Percentiles rank a stretch among this genome's conserved stretches.
These are phyloP conservation scores for Cephalotes varians DNA, from an alignment of 2,888 invertebrate genomes.

Conservation along the genomic window DNA sequence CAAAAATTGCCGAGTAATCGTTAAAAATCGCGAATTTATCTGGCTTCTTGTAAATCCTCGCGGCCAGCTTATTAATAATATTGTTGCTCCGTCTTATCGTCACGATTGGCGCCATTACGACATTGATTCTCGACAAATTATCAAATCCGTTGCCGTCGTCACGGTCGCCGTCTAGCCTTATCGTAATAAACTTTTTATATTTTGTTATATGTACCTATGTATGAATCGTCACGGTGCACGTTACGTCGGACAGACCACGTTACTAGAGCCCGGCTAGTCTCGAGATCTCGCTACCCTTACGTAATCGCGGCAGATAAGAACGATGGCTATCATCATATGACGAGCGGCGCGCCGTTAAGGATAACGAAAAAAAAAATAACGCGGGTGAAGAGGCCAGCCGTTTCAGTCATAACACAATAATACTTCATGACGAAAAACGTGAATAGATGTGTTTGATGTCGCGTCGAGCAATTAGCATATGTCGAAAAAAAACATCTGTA, in stretches of 20 bases:
- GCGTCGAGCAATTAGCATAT: constrained; percentile 17
- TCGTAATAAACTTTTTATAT: background rate
- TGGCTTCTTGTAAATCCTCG: constrained; percentile 7
- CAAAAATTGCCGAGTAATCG: background rate
- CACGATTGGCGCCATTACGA: background rate
- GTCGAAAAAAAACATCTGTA: background rate
- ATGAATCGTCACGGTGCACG: background rate
- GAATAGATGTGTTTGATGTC: background rate
- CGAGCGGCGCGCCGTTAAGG: constrained; percentile 14
- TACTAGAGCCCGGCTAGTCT: background rate
- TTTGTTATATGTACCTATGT: background rate
- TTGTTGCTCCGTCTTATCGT: background rate
- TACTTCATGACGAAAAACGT: constrained; percentile 57
- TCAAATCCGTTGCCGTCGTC: background rate
- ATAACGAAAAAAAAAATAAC: background rate
- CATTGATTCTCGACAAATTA: background rate
- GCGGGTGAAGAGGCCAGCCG: constrained; percentile 76
- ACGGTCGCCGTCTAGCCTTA: background rate
- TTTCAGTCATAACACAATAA: constrained; percentile 74
- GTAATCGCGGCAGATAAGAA: constrained; percentile 24
- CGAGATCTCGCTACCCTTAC: background rate
- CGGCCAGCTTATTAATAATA: background rate
- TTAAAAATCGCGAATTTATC: constrained; percentile 20
- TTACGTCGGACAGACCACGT: background rate
- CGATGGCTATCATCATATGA: background rate